These are phyloP conservation scores for Plecturocebus donacophilus DNA, from an alignment of 2,113 vertebrate species.

Conservation along the genomic window DNA sequence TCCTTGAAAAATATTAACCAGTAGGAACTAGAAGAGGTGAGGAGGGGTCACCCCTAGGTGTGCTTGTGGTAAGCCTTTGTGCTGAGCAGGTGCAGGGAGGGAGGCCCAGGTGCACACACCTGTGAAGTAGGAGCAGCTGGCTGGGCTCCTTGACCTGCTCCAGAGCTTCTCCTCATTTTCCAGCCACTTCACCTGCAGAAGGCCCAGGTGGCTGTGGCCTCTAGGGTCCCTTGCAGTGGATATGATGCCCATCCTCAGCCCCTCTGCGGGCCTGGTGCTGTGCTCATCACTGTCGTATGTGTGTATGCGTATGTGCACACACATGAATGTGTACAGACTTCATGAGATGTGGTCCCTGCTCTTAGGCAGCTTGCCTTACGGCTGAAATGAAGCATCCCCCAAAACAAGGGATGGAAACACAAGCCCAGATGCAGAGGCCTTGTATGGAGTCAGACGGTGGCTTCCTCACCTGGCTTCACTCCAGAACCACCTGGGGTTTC, in stretches of 20 bases:
- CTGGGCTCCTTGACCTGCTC: neutral
- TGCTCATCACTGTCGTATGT: accelerated
- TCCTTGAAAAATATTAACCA: too few species aligned
- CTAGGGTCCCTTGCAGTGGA: neutral
- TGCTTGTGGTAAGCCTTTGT: neutral
- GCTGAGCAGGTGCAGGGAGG: too few species aligned
- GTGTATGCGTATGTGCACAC: neutral
- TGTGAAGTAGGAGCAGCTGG: neutral
- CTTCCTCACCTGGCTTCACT: neutral
- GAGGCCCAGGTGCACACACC: neutral
- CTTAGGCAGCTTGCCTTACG: neutral
- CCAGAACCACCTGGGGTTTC: neutral
- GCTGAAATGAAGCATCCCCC: neutral
- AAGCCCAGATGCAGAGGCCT: too few species aligned
- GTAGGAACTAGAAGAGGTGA: neutral
- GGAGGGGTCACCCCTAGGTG: neutral
- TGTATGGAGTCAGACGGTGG: neutral
- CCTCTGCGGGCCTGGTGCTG: too few species aligned
- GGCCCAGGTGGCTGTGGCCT: neutral
- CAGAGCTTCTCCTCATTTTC: neutral
- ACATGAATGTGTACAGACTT: neutral
- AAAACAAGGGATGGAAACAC: neutral
- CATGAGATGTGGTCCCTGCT: neutral
- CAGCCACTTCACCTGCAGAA: neutral
- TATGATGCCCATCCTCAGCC: neutral